Percentiles rank a stretch among this genome's conserved stretches.
phyloP scores from a whole-genome alignment of 2,888 invertebrate genomes.

The Sarcophaga carnaria region DNA sequence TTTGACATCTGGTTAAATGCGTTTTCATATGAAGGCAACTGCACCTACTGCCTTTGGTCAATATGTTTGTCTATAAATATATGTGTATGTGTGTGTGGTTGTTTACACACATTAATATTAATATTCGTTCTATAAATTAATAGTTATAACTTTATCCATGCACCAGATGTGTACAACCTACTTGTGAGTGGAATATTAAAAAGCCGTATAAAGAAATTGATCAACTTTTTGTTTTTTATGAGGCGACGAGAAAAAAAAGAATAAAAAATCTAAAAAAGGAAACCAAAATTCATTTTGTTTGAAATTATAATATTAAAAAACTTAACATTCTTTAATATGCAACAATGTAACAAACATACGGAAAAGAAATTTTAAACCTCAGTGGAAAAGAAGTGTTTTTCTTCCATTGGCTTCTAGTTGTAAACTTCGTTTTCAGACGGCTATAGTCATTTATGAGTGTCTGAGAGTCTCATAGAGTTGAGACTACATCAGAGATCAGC shows the following conservation, averaged over 20 bases:
- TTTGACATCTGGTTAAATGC: constrained; percentile 39
- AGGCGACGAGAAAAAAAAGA: neutral
- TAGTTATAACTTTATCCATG: constrained; percentile 27
- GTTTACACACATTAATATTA: constrained; percentile 3
- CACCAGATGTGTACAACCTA: constrained; percentile 31
- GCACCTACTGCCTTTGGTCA: neutral
- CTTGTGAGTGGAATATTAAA: constrained; percentile 10
- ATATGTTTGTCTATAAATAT: neutral
- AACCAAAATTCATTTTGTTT: too few relatives aligned
- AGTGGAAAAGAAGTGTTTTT: too few relatives aligned
- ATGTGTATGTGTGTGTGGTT: neutral
- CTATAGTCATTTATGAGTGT: too few relatives aligned
- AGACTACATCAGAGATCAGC: too few relatives aligned
- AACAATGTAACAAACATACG: too few relatives aligned
- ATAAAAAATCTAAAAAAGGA: neutral
- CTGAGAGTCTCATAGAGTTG: too few relatives aligned
- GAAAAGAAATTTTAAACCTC: too few relatives aligned
- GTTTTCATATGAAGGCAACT: constrained; percentile 14
- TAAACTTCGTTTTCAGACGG: too few relatives aligned
- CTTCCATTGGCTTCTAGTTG: too few relatives aligned
- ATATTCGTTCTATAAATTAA: constrained; percentile 23
- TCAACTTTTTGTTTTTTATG: too few relatives aligned
- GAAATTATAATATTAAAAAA: too few relatives aligned
- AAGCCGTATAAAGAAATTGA: neutral
- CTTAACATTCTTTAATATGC: too few relatives aligned